Evolutionary conservation across 2,113 vertebrate genomes (phyloP).

Genomic region (Proterorhinus semilunaris): DNA sequence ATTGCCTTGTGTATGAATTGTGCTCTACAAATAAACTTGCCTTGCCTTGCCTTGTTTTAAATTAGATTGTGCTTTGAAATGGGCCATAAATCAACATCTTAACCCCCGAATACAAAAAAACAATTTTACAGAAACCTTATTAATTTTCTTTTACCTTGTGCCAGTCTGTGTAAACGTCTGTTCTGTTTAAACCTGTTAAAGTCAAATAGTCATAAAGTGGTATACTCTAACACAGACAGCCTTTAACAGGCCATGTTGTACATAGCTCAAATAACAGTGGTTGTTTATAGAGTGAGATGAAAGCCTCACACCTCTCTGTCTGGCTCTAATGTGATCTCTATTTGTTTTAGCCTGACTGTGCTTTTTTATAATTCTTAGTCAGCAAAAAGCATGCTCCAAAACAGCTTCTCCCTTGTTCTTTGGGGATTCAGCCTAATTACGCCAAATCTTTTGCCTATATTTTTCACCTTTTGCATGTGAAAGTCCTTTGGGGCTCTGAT

Average conservation of each 20-base stretch:
- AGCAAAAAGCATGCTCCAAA: conserved; percentile 12
- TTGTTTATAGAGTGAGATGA: background rate
- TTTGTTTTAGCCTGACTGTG: conserved; percentile 33
- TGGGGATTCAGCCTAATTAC: conserved; percentile 43
- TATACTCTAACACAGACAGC: background rate
- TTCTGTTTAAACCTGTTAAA: background rate
- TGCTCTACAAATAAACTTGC: too few species aligned
- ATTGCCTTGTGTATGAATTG: too few species aligned
- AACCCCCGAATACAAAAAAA: background rate
- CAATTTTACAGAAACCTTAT: too few species aligned
- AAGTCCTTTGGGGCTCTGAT: background rate
- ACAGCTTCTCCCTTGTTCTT: conserved; percentile 23
- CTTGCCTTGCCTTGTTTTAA: too few species aligned
- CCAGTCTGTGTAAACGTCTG: background rate
- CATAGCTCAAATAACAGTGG: conserved; percentile 17
- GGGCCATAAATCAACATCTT: background rate
- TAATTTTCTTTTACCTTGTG: background rate
- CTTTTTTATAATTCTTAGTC: conserved; percentile 27
- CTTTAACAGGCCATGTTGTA: conserved; percentile 1
- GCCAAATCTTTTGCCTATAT: background rate
- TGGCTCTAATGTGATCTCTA: conserved; percentile 23
- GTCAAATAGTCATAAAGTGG: background rate
- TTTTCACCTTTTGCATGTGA: background rate
- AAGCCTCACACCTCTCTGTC: conserved; percentile 32
- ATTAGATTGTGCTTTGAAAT: background rate